Base-by-base conservation (phyloP, 2,113 vertebrate species). In the Rhadina sibilatrix region DNA sequence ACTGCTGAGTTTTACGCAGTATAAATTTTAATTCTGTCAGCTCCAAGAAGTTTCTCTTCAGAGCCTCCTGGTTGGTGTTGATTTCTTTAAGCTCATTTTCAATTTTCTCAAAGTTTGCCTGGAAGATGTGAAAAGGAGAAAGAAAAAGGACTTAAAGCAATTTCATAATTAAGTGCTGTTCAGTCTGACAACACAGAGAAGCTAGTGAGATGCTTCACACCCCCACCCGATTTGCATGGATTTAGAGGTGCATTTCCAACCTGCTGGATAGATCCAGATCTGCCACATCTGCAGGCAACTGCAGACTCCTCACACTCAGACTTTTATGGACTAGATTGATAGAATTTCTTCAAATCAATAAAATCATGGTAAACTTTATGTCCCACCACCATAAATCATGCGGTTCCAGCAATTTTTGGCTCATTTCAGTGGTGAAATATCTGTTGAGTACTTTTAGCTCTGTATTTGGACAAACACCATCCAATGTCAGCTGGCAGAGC, bases 51-150 rank as follows among this genome's bases (percentile, higher is more conserved):
- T 99, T 99, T 96, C 98, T 99, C 98, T 99, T 99, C 89, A 99
- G 97, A 25, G 99, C 99, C 94, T 99, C 99, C 97, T 99, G 99
- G 97, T 99, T 99, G 40, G 99, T 99, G 97, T 99, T 99, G 96
- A 99, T 99, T 97, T 99, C 99, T 86, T 99, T 99, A 81, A 99
- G 97, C 63, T 99, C 99, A 15, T 99, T 99, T 94, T 99, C 99
- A 53, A 99, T 99, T 97, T 99, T 99, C 97, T 99, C 99, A 96
- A 99, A 99, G 52, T 99, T 99, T 93, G 99, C 99, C 99, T 99
- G 96, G 10, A 69, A 87, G 56, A 49, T 0, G 31, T 5, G 50
- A 63, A 81, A 84, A 94, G n/a, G 15, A 64, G 44, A 66, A 27
- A 37, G 20, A 46, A 80, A 84, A 95, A 31, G 70, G 47, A 56